These are phyloP conservation scores for Cephus cinctus DNA, from an alignment of 1,140 invertebrate species.

Conservation along the genomic window DNA sequence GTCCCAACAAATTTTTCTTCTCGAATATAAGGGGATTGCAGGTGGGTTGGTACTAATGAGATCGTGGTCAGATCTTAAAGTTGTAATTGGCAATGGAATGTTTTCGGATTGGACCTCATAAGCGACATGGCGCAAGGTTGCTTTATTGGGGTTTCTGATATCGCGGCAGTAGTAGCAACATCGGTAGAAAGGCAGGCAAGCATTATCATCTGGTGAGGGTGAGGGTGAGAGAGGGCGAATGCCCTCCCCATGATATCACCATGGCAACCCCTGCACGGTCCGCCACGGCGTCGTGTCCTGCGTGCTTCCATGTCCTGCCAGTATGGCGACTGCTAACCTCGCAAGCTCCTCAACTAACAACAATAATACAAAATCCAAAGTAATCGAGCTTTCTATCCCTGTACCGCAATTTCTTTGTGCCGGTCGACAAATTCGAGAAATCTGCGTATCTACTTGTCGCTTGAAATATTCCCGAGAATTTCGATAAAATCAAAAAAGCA, in stretches of 20 bases:
- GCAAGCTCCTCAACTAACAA: conserved; percentile 33
- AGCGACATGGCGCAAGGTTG: conserved; percentile 29
- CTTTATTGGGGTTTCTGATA: conserved; percentile 48
- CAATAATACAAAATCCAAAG: no score
- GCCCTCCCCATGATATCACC: conserved; percentile 49
- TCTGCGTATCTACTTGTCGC: no score
- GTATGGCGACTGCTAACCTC: conserved; percentile 49
- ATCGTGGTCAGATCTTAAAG: neutral
- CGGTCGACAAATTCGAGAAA: no score
- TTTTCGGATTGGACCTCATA: neutral
- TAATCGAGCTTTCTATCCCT: no score
- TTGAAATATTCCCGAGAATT: no score
- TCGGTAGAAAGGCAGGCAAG: conserved; percentile 46
- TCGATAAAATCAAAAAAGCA: no score
- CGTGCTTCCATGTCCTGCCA: conserved; percentile 42
- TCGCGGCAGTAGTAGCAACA: conserved; percentile 41
- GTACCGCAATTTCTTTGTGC: no score
- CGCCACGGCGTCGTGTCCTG: conserved; percentile 44
- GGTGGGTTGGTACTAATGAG: neutral
- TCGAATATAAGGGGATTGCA: neutral
- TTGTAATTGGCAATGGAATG: neutral
- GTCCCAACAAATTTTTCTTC: neutral
- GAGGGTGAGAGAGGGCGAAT: conserved; percentile 50
- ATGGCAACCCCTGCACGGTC: conserved; percentile 51
- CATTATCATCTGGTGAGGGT: conserved; percentile 44